Percentiles rank a stretch among this genome's conserved stretches.
These are phyloP conservation scores for Branchipolynoe longqiensis DNA, from an alignment of 2,888 invertebrate genomes.

Conservation along the genomic window DNA sequence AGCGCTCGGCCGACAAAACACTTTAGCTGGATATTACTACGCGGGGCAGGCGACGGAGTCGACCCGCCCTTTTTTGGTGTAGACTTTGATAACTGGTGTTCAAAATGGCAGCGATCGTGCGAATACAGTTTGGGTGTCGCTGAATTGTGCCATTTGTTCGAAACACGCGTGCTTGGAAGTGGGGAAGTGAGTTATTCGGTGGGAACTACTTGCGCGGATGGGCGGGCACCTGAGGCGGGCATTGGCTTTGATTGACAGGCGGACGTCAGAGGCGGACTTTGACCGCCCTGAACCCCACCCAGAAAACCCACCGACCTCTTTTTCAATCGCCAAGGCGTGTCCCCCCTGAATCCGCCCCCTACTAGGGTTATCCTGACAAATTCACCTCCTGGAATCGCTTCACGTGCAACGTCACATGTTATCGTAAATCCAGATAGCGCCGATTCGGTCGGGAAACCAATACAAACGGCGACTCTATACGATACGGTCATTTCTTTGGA, in stretches of 20 bases:
- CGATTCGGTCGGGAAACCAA: too few species aligned
- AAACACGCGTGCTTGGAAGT: too few species aligned
- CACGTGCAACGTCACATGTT: background rate
- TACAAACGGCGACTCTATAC: too few species aligned
- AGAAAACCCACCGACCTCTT: background rate
- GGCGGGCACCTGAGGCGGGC: slow-evolving; percentile 5
- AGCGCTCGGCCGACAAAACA: background rate
- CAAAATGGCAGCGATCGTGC: background rate
- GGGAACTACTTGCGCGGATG: background rate
- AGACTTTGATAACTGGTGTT: background rate
- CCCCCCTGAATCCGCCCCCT: too few species aligned
- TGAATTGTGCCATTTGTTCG: too few species aligned
- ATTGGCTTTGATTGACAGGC: slow-evolving; percentile 26
- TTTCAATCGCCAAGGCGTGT: too few species aligned
- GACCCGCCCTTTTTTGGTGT: slow-evolving; percentile 27
- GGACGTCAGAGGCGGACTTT: slow-evolving; percentile 25
- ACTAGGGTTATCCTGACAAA: too few species aligned
- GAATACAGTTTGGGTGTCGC: too few species aligned
- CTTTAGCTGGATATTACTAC: background rate
- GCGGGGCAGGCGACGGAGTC: background rate
- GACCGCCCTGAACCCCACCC: slow-evolving; percentile 48
- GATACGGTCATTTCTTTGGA: too few species aligned
- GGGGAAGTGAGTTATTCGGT: too few species aligned
- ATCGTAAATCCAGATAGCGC: background rate
- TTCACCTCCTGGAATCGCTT: too few species aligned